phyloP scores from a whole-genome alignment of 2,888 invertebrate genomes.

The Pollenia angustigena region DNA sequence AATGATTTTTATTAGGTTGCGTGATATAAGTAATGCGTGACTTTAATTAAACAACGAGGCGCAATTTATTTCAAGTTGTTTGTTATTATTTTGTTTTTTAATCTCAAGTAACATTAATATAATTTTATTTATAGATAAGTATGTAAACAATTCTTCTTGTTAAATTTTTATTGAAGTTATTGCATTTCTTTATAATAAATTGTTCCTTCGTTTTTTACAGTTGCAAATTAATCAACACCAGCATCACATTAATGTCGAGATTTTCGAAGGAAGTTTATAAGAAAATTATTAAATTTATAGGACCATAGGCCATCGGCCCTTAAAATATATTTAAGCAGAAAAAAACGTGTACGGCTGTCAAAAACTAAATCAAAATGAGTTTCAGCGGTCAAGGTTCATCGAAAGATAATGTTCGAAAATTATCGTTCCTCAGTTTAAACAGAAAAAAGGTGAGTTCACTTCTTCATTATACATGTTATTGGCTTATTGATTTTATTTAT shows the following conservation, averaged over 20 bases:
- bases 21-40: conserved; percentile 74
- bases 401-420: conserved; percentile 86
- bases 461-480: background rate
- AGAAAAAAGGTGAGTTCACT: conserved; percentile 84
- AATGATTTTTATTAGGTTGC: conserved; percentile 53
- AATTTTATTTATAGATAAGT: background rate
- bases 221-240: conserved; percentile 70
- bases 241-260: conserved; percentile 79
- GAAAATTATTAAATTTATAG: conserved; percentile 69
- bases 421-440: conserved; percentile 90
- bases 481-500: background rate
- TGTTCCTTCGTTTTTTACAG: conserved; percentile 74
- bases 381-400: conserved; percentile 82
- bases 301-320: conserved; percentile 66
- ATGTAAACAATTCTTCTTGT: conserved; percentile 58
- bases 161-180: conserved; percentile 2
- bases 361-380: conserved; percentile 75
- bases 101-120: background rate
- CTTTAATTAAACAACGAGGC: conserved; percentile 79
- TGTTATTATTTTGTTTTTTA: conserved; percentile 25
- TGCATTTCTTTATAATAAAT: conserved; percentile 54
- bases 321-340: background rate
- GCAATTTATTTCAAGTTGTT: conserved; percentile 51
- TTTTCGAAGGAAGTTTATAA: conserved; percentile 78
- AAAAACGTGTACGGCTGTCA: background rate